Percentiles rank a stretch among this genome's conserved stretches.
Conservation (phyloP, 2,888 invertebrate genomes). For the Drosophila neonasuta region DNA sequence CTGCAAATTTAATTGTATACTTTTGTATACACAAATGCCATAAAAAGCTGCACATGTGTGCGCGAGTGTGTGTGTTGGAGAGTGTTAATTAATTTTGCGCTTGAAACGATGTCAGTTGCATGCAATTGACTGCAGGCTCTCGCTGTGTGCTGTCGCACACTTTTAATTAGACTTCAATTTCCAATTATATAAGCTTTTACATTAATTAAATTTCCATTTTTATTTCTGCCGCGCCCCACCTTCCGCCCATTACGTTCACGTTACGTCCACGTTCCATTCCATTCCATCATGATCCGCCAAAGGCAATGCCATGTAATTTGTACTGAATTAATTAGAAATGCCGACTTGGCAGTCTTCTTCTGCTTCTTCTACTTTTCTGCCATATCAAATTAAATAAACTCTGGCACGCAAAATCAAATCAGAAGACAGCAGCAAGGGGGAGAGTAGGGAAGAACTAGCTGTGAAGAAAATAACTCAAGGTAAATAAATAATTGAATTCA, state of each 20-base stretch:
- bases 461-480: constrained; percentile 66
- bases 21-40: constrained; percentile 46
- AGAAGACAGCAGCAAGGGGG: constrained; percentile 29
- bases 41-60: constrained; percentile 26
- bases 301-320: constrained; percentile 61
- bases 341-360: constrained; percentile 48
- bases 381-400: constrained; percentile 56
- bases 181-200: constrained; percentile 70
- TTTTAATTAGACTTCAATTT: constrained; percentile 74
- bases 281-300: constrained; percentile 5
- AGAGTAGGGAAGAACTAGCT: constrained; percentile 14
- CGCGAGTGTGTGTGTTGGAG: constrained; percentile 37
- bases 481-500: constrained; percentile 81
- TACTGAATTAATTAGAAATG: constrained; percentile 75
- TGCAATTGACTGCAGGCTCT: constrained; percentile 57
- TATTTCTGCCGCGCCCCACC: constrained; percentile 29
- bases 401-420: constrained; percentile 62
- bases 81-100: constrained; percentile 76
- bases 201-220: constrained; percentile 80
- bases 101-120: constrained; percentile 71
- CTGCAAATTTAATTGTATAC: constrained; percentile 64
- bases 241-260: background rate
- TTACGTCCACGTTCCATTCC: background rate
- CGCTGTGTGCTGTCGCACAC: constrained; percentile 49
- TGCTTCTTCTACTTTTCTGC: constrained; percentile 11